These are phyloP conservation scores for Mesocentrotus franciscanus DNA, from an alignment of 53 echinoderm and acorn worm species.

Conservation along the genomic window DNA sequence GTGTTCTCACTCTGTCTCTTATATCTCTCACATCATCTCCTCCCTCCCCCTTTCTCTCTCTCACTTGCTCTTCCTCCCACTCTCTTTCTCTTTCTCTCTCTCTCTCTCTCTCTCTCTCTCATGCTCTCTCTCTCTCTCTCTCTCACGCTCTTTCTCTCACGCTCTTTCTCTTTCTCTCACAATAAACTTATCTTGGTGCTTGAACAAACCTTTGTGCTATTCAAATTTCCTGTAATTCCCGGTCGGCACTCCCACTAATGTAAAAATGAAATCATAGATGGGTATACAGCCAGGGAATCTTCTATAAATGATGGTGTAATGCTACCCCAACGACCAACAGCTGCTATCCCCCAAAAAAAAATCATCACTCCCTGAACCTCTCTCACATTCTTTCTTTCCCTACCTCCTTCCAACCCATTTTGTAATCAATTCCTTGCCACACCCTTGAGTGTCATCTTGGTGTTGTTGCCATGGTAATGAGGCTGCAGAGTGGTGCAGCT, in stretches of 20 bases:
- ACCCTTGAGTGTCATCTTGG: constrained; percentile 31
- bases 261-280: constrained; percentile 9
- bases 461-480: background rate
- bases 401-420: background rate
- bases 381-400: background rate
- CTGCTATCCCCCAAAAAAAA: background rate
- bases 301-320: background rate
- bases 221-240: constrained; percentile 12
- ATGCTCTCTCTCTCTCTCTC: background rate
- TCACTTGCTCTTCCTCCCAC: no score
- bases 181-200: background rate
- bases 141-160: background rate
- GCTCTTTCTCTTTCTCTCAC: background rate
- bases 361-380: background rate
- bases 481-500: background rate
- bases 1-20: background rate
- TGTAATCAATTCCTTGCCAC: constrained; percentile 31
- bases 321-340: background rate
- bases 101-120: background rate
- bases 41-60: no score
- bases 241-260: background rate
- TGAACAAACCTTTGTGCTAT: background rate
- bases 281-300: background rate
- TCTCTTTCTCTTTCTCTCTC: background rate
- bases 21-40: background rate